These are phyloP conservation scores for Amphiura filiformis DNA, from an alignment of 35 echinoderm and acorn worm species.

Conservation along the genomic window DNA sequence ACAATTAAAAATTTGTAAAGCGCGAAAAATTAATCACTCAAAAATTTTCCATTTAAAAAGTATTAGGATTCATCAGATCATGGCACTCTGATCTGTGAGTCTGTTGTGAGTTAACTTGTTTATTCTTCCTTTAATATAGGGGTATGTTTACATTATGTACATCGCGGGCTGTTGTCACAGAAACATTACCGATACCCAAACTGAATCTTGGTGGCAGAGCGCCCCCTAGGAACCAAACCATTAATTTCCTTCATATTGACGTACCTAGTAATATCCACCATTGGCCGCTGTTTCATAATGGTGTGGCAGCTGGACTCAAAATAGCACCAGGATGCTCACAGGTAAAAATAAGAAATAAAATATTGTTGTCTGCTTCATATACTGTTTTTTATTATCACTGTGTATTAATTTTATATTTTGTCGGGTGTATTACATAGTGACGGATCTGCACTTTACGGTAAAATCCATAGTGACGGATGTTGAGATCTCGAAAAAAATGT, in stretches of 20 bases:
- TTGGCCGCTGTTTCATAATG: slow-evolving; percentile 96
- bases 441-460: too few species aligned
- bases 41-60: too few species aligned
- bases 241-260: slow-evolving; percentile 82
- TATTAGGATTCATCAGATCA: too few species aligned
- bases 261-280: slow-evolving; percentile 74
- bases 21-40: too few species aligned
- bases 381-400: background rate
- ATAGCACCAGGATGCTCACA: slow-evolving; percentile 70
- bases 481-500: too few species aligned
- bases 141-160: slow-evolving; percentile 96
- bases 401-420: background rate
- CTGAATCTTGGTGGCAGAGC: slow-evolving; percentile 85
- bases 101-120: too few species aligned
- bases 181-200: slow-evolving; percentile 90
- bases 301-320: slow-evolving; percentile 88
- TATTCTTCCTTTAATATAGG: too few species aligned
- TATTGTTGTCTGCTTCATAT: background rate
- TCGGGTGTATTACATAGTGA: too few species aligned
- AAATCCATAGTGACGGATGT: too few species aligned
- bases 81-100: too few species aligned
- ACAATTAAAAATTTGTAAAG: too few species aligned
- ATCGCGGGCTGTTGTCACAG: slow-evolving; percentile 72
- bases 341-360: too few species aligned
- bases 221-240: slow-evolving; percentile 90